Base-by-base conservation (phyloP, 2,797 vertebrate species). In the Rhinella marina region DNA sequence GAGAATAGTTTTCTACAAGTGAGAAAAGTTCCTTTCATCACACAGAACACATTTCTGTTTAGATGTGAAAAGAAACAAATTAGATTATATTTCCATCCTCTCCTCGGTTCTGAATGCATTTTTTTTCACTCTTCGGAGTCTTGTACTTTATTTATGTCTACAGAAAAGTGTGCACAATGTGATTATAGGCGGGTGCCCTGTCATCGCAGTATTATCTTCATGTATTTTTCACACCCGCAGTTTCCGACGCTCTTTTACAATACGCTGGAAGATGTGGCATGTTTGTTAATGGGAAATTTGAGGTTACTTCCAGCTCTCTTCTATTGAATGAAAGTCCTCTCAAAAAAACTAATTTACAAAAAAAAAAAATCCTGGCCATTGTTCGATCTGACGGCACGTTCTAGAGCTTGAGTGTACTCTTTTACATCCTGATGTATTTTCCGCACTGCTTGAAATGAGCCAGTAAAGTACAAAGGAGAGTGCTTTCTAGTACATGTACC, bases 61-160 rank as follows among this genome's bases (percentile, higher is more conserved):
- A 57, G 77, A 77, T 68, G 62, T 82, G 57, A 85, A 81, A 81
- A 82, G 66, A 85, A 89, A 86, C 66, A 89, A 81, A 89, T 89
- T 89, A 82, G 27, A 82, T 82, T 86, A 78, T 32, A 82, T 89
- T 77, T 89, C 79, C 79, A 80, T 84, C 56, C 14, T 62, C 52
- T 88, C 50, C 59, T 41, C 29, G 25, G 50, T 72, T 61, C 66
- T 84, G 87, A 84, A 85, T 88, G 56, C 64, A 80, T 84, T 84
- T 48, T 68, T 76, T 48, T 48, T 57, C 50, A 50, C 23, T 48
- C 82, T 78, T 84, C 72, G 19, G 19, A 72, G 76, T 80, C 57
- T 23, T 72, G 66, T 32, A 52, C 70, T 84, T 73, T 88, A 59
- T 79, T 84, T 72, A 59, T 72, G 73, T 52, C 52, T 61, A 17